A percentile compares a stretch with the other conserved stretches of the same genome.
phyloP scores from a whole-genome alignment of 2,888 invertebrate genomes.

The Cabera pusaria region DNA sequence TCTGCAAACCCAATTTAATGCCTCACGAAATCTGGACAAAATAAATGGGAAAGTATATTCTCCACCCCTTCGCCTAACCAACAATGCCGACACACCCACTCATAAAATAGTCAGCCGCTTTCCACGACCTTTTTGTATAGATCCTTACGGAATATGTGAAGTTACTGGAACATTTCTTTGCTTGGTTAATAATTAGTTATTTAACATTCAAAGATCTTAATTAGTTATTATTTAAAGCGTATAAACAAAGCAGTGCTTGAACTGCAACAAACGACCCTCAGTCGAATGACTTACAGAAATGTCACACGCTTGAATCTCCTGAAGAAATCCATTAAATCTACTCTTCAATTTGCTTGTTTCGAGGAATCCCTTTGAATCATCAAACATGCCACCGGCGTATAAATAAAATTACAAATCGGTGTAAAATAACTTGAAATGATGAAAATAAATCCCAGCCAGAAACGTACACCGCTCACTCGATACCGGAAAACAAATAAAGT shows the following conservation, averaged over 20 bases:
- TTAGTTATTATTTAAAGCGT: slow-evolving; percentile 20
- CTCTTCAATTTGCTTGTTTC: too few relatives aligned
- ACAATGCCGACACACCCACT: slow-evolving; percentile 28
- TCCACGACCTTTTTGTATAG: slow-evolving; percentile 25
- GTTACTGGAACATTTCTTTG: slow-evolving; percentile 23
- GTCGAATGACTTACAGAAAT: slow-evolving; percentile 8
- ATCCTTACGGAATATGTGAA: slow-evolving; percentile 23
- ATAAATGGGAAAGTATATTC: slow-evolving; percentile 49
- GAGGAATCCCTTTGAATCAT: too few relatives aligned
- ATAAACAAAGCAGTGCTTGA: slow-evolving; percentile 8
- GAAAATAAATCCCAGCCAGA: slow-evolving; percentile 8
- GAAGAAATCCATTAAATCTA: too few relatives aligned
- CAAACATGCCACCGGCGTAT: slow-evolving; percentile 1
- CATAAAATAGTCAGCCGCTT: slow-evolving; percentile 29
- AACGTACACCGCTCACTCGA: slow-evolving; percentile 18
- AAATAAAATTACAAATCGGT: slow-evolving; percentile 9
- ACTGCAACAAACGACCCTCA: slow-evolving; percentile 7
- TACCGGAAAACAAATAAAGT: slow-evolving; percentile 32
- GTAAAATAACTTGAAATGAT: slow-evolving; percentile 11
- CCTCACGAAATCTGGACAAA: slow-evolving; percentile 68
- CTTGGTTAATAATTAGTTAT: too few relatives aligned
- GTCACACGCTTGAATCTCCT: background rate
- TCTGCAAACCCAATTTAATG: slow-evolving; percentile 72
- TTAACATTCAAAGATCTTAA: too few relatives aligned
- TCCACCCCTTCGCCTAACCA: slow-evolving; percentile 24